Evolutionary conservation across 1,140 invertebrate species (phyloP).

Genomic region (Drosophila asahinai): DNA sequence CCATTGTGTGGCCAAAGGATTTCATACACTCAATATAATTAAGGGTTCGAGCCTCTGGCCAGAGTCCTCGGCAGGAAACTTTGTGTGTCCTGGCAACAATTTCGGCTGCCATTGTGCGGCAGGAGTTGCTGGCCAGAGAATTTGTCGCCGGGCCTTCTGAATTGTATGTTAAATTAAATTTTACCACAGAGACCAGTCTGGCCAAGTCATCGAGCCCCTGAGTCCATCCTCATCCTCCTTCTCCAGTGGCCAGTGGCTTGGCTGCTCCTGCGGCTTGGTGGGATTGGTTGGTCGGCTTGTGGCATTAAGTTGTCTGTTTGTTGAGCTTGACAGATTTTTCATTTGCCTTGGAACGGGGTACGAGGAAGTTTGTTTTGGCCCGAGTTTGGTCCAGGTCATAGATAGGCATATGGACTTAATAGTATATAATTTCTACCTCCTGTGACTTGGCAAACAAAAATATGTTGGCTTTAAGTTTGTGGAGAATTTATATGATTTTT

Average conservation of each 20-base stretch:
- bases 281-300: conserved; percentile 48
- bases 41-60: conserved; percentile 73
- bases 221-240: conserved; percentile 7
- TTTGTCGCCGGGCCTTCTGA: conserved; percentile 72
- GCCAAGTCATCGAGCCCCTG: conserved; percentile 61
- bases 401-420: conserved; percentile 56
- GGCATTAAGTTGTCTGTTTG: conserved; percentile 81
- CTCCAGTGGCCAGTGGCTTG: conserved; percentile 8
- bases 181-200: conserved; percentile 78
- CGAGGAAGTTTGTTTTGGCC: conserved; percentile 27
- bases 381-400: conserved; percentile 31
- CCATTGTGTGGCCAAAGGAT: conserved; percentile 81
- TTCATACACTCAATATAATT: conserved; percentile 84
- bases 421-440: conserved; percentile 21
- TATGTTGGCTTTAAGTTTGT: conserved; percentile 4
- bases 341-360: conserved; percentile 32
- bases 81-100: conserved; percentile 74
- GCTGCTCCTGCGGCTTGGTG: conserved; percentile 22
- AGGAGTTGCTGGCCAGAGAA: conserved; percentile 50
- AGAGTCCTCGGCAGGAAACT: conserved; percentile 37
- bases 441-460: conserved; percentile 6
- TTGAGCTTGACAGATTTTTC: conserved; percentile 81
- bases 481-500: not conserved
- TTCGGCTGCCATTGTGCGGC: conserved; percentile 61
- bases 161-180: conserved; percentile 84